A percentile compares a stretch with the other conserved stretches of the same genome.
Evolutionary conservation across 2,888 invertebrate genomes (phyloP).

Genomic region (Harpalus rufipes): DNA sequence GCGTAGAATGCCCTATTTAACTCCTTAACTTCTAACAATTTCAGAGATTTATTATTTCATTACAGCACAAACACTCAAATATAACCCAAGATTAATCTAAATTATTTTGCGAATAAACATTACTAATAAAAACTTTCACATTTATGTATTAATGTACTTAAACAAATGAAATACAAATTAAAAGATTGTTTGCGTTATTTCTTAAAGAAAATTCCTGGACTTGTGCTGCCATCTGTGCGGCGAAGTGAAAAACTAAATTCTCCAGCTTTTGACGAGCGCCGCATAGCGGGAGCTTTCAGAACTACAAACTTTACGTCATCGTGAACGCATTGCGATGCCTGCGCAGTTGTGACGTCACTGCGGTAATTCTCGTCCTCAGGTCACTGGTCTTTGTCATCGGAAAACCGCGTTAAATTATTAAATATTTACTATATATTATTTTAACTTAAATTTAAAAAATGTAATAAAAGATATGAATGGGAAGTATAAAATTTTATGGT

Average conservation of each 20-base stretch:
- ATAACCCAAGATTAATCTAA: neutral
- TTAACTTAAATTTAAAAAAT: neutral
- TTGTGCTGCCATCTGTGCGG: conserved; percentile 30
- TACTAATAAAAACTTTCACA: neutral
- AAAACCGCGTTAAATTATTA: conserved; percentile 3
- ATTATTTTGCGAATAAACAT: neutral
- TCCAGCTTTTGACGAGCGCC: conserved; percentile 20
- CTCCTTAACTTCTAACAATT: neutral
- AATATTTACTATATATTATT: conserved; percentile 14
- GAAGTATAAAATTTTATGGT: neutral
- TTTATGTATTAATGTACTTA: neutral
- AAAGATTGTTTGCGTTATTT: neutral
- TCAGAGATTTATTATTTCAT: conserved; percentile 29
- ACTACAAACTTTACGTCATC: conserved; percentile 60
- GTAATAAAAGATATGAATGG: neutral
- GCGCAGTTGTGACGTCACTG: conserved; percentile 64
- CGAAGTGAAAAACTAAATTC: neutral
- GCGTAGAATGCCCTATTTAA: conserved; percentile 3
- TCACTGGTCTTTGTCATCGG: conserved; percentile 52
- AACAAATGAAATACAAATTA: neutral
- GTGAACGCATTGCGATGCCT: conserved; percentile 63
- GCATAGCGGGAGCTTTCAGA: conserved; percentile 49
- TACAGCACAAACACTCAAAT: neutral
- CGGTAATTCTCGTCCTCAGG: conserved; percentile 55
- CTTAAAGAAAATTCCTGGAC: neutral